phyloP scores from a whole-genome alignment of 2,888 invertebrate genomes.

The Lepidonotus clava region DNA sequence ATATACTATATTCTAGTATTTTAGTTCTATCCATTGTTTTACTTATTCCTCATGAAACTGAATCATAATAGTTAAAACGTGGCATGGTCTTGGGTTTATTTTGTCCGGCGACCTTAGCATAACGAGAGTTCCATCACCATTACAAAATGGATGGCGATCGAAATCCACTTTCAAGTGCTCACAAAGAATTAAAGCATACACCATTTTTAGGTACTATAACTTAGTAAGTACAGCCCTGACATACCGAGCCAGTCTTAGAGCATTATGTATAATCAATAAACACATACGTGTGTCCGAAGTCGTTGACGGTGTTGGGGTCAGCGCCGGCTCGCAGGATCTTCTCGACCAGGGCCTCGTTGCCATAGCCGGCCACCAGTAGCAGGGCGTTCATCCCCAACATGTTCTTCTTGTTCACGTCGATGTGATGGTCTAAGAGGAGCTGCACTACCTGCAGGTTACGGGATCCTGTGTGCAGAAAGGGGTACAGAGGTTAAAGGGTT shows the following conservation, averaged over 20 bases:
- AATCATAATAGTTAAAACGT: too few relatives aligned
- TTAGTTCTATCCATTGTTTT: too few relatives aligned
- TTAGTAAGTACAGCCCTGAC: background rate
- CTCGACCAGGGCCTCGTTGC: constrained; percentile 63
- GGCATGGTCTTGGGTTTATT: too few relatives aligned
- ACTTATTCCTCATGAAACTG: too few relatives aligned
- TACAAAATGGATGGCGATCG: too few relatives aligned
- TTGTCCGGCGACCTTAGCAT: too few relatives aligned
- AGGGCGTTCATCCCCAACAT: constrained; percentile 68
- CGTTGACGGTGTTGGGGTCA: constrained; percentile 64
- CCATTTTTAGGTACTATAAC: background rate
- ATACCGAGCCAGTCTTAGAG: background rate
- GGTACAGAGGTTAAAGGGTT: background rate
- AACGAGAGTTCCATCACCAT: too few relatives aligned
- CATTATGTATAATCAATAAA: background rate
- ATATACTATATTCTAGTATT: too few relatives aligned
- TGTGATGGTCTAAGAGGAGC: constrained; percentile 62
- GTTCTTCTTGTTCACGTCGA: constrained; percentile 68
- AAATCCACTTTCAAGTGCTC: too few relatives aligned
- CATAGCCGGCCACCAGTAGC: constrained; percentile 67
- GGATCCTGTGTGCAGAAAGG: constrained; percentile 58
- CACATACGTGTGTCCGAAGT: constrained; percentile 66
- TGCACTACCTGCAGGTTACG: constrained; percentile 65
- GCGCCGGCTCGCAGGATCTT: constrained; percentile 65
- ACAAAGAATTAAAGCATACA: background rate